Percentiles rank a stretch among this genome's conserved stretches.
Evolutionary conservation across 2,888 invertebrate genomes (phyloP).

Genomic region (Lottia gigantea): DNA sequence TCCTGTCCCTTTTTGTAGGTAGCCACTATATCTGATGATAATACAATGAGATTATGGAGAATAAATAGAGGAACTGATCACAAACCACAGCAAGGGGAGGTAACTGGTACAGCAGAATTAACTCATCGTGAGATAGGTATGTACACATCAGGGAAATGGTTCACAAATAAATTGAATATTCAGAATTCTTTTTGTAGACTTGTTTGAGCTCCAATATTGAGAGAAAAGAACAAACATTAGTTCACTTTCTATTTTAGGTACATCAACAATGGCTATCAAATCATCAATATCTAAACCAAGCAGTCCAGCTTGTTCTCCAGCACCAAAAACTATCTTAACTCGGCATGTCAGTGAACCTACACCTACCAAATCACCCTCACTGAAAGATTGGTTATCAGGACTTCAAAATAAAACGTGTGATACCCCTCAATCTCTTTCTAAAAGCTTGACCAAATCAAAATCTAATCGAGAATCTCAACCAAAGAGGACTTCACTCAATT

Average conservation of each 20-base stretch:
- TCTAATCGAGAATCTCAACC: neutral
- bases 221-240: no score
- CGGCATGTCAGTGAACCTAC: constrained; percentile 15
- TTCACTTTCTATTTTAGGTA: neutral
- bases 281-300: constrained; percentile 24
- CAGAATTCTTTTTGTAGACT: no score
- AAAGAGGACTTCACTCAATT: constrained; percentile 1
- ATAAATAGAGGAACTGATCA: constrained; percentile 30
- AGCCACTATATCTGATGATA: constrained; percentile 87
- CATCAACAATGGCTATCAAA: constrained; percentile 14
- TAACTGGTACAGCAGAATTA: constrained; percentile 44
- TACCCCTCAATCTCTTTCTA: neutral
- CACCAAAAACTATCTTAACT: constrained; percentile 26
- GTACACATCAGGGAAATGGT: no score
- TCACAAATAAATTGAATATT: no score
- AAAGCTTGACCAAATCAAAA: constrained; percentile 1
- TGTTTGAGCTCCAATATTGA: no score
- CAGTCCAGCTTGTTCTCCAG: constrained; percentile 24
- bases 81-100: constrained; percentile 22
- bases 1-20: constrained; percentile 66
- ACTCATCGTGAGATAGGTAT: constrained; percentile 48
- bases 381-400: constrained; percentile 43
- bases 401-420: constrained; percentile 28
- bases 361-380: constrained; percentile 39
- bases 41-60: constrained; percentile 53